Conservation (phyloP, 2,797 vertebrate genomes). For the Ambastaia sidthimunki region DNA sequence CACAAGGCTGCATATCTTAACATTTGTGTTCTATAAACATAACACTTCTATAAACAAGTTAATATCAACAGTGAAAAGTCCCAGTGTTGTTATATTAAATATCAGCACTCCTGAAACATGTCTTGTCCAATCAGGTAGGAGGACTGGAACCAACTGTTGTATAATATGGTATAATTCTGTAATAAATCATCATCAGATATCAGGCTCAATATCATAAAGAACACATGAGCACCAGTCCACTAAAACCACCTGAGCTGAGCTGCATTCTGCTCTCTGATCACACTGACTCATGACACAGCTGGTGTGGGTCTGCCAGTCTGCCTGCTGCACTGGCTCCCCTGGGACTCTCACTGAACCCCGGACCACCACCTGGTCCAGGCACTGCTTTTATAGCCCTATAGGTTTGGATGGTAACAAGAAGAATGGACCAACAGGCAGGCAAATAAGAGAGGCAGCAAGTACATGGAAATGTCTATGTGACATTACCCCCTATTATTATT, state of each 20-base stretch:
- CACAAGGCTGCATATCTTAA: too few relatives aligned
- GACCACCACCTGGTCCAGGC: constrained; percentile 38
- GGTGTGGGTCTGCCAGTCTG: constrained; percentile 20
- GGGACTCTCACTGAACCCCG: constrained; percentile 30
- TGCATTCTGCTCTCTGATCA: neutral
- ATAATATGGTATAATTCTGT: neutral
- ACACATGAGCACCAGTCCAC: neutral
- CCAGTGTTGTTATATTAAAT: too few relatives aligned
- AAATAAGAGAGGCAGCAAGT: neutral
- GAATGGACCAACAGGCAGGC: constrained; percentile 14
- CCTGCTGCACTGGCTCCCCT: constrained; percentile 33
- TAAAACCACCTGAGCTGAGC: neutral
- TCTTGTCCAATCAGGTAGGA: too few relatives aligned
- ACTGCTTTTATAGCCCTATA: constrained; percentile 10
- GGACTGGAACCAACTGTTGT: neutral
- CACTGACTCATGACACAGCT: constrained; percentile 46
- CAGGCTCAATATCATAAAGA: too few relatives aligned
- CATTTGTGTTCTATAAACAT: too few relatives aligned
- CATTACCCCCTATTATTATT: constrained; percentile 1
- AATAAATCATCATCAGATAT: neutral
- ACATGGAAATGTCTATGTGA: neutral
- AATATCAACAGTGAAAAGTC: too few relatives aligned
- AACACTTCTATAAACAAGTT: too few relatives aligned
- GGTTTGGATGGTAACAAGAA: constrained; percentile 29
- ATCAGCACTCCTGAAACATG: too few relatives aligned